Conservation (phyloP, 2,797 vertebrate species). For the Acropternis orthonyx region DNA sequence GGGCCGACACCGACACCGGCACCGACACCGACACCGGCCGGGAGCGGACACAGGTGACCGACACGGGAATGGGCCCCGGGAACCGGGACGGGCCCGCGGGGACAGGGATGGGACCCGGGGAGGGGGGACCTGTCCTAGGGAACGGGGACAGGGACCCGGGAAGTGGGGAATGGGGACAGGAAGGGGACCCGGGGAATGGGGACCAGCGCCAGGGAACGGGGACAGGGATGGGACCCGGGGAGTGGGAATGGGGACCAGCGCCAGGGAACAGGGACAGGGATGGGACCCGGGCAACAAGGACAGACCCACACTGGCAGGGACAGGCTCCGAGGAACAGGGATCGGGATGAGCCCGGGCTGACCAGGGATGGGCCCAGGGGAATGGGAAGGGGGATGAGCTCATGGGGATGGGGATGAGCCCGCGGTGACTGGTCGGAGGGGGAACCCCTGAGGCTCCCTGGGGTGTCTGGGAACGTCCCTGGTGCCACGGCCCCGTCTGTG, state of each 20-base stretch:
- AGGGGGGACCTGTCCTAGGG: too few species aligned
- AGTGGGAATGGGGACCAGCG: not conserved
- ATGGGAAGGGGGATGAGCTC: too few species aligned
- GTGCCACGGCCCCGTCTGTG: accelerated
- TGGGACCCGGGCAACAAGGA: not conserved
- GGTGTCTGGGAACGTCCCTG: accelerated
- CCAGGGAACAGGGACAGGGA: not conserved
- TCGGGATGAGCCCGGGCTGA: not conserved
- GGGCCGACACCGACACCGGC: not conserved
- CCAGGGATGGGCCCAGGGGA: not conserved
- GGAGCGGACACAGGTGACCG: not conserved
- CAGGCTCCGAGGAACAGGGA: not conserved
- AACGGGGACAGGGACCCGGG: not conserved
- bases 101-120: not conserved
- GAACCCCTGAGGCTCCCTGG: accelerated
- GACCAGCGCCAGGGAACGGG: too few species aligned
- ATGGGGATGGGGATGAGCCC: not conserved
- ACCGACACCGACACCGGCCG: not conserved
- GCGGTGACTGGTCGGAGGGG: not conserved
- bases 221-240: not conserved
- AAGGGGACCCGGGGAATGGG: too few species aligned
- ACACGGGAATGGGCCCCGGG: too few species aligned
- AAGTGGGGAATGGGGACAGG: not conserved
- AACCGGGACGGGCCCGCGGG: not conserved
- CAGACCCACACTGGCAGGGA: not conserved